Percentiles rank a stretch among this genome's conserved stretches.
Evolutionary conservation across 2,888 invertebrate species (phyloP).

Genomic region (Pheosia gnoma): DNA sequence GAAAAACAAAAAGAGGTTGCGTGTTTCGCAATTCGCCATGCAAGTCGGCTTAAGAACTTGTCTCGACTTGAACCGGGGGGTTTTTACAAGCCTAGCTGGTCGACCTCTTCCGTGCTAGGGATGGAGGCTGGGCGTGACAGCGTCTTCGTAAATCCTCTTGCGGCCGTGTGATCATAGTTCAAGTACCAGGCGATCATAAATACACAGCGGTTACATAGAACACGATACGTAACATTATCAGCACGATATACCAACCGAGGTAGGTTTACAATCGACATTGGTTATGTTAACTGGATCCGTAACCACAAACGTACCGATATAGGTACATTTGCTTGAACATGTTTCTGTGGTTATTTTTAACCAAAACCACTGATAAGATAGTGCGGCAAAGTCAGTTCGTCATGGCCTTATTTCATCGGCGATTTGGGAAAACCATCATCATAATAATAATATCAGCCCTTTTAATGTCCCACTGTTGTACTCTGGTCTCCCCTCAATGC

Average conservation of each 20-base stretch:
- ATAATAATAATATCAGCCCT: too few species aligned
- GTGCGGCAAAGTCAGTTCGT: too few species aligned
- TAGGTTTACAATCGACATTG: background rate
- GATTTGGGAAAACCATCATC: too few species aligned
- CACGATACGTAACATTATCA: background rate
- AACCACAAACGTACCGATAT: too few species aligned
- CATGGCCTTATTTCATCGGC: too few species aligned
- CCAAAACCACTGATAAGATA: too few species aligned
- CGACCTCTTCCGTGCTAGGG: too few species aligned
- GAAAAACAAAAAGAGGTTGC: conserved; percentile 13
- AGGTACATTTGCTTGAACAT: too few species aligned
- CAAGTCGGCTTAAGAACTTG: background rate
- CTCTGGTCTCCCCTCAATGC: too few species aligned
- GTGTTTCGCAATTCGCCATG: conserved; percentile 5
- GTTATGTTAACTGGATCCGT: background rate
- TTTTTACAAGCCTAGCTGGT: too few species aligned
- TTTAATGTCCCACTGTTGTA: too few species aligned
- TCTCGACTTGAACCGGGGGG: background rate
- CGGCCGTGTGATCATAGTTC: background rate
- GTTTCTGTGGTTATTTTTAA: background rate
- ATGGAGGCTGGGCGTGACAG: too few species aligned
- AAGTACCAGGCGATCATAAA: conserved; percentile 1
- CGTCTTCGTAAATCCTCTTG: background rate
- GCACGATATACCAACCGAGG: background rate
- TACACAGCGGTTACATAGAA: background rate